Base-by-base conservation (phyloP, 2,797 vertebrate species). In the Pteropus rufus region DNA sequence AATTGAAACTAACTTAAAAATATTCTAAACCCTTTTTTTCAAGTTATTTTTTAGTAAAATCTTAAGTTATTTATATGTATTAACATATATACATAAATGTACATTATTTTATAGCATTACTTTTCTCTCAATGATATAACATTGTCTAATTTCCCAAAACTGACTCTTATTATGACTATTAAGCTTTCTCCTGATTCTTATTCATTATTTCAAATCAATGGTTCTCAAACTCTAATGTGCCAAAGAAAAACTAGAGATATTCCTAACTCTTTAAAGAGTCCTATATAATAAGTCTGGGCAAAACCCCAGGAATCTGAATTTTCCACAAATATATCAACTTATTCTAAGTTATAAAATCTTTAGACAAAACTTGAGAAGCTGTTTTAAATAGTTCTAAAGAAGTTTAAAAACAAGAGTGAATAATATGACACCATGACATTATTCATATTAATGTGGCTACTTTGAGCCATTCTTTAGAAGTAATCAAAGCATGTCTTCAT, bases 11-110 rank as follows among this genome's bases (percentile, higher is more conserved):
- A 81, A 7, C 4, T 91, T 86, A 24, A 31, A 60, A 86, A 92
- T 84, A 67, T 36, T 11, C 12, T 0, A 39, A 69, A 10, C 4
- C 29, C 4, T 85, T 46, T 69, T 2, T 69, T 88, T 85, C 16
- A 52, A 84, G 34, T 92, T 81, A 46, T 73, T 88, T 46, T 93
- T 87, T 60, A 60, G 54, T 60, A 85, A 92, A 91, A 67, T 60
- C 23, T 95, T 34, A 54, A 75, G 62, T 73, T 82, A 34, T 73
- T 64, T 34, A 23, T 39, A 90, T 18, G 31, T 6, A 58, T 86
- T 39, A 82, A 18, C 56, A 4, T 19, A 65, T 62, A 18, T 64
- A 4, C 16, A 72, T 62, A 89, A 39, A 49, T 24, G 29, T 8
- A 36, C 16, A 36, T 56, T 54, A 56, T 77, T 56, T 77, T 36